These are phyloP conservation scores for Cyprinodon brontotheroides DNA, from an alignment of 2,113 vertebrate species.

Conservation along the genomic window DNA sequence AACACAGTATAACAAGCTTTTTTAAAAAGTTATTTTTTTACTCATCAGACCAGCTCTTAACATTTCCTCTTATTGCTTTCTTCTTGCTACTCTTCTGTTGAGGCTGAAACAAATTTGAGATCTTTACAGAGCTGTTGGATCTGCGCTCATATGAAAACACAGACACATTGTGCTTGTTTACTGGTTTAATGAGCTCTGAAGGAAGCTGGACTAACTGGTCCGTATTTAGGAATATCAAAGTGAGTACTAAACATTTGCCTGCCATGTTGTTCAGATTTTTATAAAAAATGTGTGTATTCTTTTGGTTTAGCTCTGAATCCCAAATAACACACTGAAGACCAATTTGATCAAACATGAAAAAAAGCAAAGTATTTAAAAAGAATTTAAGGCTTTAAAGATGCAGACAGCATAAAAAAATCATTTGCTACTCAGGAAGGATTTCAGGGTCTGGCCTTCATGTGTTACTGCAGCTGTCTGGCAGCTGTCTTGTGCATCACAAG, in stretches of 20 bases:
- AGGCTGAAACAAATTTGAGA: not conserved
- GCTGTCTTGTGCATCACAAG: slow-evolving; percentile 46
- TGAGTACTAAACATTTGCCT: not conserved
- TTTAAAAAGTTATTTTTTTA: too few species aligned
- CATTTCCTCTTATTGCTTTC: not conserved
- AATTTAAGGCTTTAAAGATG: not conserved
- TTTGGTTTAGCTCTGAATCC: not conserved
- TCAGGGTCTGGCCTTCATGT: slow-evolving; percentile 14
- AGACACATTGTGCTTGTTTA: not conserved
- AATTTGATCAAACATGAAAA: not conserved
- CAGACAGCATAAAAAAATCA: not conserved
- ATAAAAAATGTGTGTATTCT: not conserved
- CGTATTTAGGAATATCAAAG: not conserved
- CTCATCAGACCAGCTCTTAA: not conserved
- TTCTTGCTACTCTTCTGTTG: not conserved
- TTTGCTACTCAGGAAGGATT: not conserved
- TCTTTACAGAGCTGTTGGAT: not conserved
- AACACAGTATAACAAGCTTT: too few species aligned
- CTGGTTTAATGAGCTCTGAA: not conserved
- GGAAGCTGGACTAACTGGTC: not conserved
- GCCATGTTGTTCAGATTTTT: not conserved
- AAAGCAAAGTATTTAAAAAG: too few species aligned
- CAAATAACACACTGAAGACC: not conserved
- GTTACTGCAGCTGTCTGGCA: slow-evolving; percentile 15
- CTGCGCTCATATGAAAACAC: not conserved